Conservation (phyloP, 2,113 vertebrate genomes). For the Elephas maximus region DNA sequence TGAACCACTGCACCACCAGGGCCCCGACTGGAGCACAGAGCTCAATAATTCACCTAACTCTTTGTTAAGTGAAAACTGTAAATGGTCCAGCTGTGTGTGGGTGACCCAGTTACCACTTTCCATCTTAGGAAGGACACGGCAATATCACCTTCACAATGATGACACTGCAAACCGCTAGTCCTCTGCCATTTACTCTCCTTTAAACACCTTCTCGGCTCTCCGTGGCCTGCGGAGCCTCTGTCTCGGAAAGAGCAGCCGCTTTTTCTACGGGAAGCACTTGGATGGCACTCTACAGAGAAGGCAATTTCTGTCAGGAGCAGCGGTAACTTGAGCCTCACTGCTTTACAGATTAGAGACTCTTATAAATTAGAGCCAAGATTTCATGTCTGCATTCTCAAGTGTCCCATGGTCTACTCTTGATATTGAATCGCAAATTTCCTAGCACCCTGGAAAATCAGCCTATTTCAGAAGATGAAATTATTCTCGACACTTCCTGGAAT, state of each 20-base stretch:
- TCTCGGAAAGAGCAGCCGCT: slow-evolving; percentile 50
- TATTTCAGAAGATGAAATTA: slow-evolving; percentile 56
- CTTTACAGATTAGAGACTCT: slow-evolving; percentile 41
- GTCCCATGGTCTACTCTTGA: slow-evolving; percentile 21
- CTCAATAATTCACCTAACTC: background rate
- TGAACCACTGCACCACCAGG: too few relatives aligned
- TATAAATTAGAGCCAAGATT: slow-evolving; percentile 54
- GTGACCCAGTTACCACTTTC: background rate
- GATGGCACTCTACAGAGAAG: slow-evolving; percentile 54
- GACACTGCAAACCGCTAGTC: background rate
- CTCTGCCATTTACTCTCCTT: slow-evolving; percentile 10
- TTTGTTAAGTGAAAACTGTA: background rate
- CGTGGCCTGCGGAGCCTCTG: background rate
- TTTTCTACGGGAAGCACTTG: slow-evolving; percentile 40
- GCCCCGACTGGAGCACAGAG: background rate
- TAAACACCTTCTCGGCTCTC: slow-evolving; percentile 51
- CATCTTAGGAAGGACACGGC: background rate
- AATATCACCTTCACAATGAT: background rate
- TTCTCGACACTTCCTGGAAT: slow-evolving; percentile 43
- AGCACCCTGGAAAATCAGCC: slow-evolving; percentile 45
- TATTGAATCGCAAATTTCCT: slow-evolving; percentile 32
- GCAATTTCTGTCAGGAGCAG: slow-evolving; percentile 56
- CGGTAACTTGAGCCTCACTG: slow-evolving; percentile 60
- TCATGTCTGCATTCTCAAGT: slow-evolving; percentile 37
- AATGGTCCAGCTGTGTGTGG: background rate